A percentile compares a stretch with the other conserved stretches of the same genome.
Evolutionary conservation across 2,888 invertebrate genomes (phyloP).

Genomic region (Drosophila anomalata): DNA sequence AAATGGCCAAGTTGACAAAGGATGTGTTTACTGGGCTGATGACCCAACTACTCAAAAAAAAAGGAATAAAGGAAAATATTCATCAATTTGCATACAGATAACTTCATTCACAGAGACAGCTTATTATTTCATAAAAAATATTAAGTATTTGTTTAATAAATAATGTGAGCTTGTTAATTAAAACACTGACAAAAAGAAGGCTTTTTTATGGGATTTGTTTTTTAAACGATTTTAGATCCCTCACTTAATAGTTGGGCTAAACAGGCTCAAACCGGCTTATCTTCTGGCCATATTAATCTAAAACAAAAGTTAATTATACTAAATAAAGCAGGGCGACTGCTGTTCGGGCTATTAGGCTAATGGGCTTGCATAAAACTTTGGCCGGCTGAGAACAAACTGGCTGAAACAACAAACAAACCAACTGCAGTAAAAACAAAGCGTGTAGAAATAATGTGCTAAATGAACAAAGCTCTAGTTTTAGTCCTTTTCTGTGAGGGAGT

Average conservation of each 20-base stretch:
- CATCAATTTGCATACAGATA: background rate
- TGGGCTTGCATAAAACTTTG: conserved; percentile 62
- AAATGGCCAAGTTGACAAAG: conserved; percentile 56
- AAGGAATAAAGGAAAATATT: conserved; percentile 1
- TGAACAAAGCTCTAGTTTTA: conserved; percentile 44
- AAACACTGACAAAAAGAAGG: no score
- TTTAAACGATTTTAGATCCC: conserved; percentile 2
- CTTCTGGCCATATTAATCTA: conserved; percentile 17
- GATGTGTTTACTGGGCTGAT: conserved; percentile 59
- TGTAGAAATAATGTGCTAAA: conserved; percentile 68
- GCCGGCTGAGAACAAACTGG: conserved; percentile 27
- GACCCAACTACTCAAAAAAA: conserved; percentile 14
- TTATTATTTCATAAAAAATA: background rate
- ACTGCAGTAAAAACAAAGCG: conserved; percentile 62
- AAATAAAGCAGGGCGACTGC: conserved; percentile 42
- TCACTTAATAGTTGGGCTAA: background rate
- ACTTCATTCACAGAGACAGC: conserved; percentile 1
- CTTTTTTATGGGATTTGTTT: conserved; percentile 13
- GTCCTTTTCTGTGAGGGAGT: conserved; percentile 26
- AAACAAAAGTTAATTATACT: conserved; percentile 58
- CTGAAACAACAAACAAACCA: conserved; percentile 37
- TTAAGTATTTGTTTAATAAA: no score
- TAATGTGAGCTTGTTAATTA: no score
- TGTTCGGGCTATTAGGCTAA: conserved; percentile 59
- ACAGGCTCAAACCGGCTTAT: background rate